Evolutionary conservation across 2,113 vertebrate species (phyloP).

Genomic region (Elanus axillaris): DNA sequence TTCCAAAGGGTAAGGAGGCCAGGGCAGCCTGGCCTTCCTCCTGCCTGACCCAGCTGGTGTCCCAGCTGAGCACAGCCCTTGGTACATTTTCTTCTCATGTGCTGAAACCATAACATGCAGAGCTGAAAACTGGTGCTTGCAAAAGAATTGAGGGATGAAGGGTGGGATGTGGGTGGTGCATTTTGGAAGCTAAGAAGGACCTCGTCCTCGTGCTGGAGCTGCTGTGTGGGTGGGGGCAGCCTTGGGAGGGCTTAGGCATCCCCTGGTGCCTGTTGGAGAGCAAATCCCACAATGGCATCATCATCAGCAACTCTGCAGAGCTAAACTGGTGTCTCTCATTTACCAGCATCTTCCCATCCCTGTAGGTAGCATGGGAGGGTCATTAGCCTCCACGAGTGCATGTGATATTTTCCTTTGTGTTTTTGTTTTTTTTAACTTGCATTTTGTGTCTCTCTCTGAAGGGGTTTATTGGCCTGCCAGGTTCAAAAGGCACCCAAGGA

Average conservation of each 20-base stretch:
- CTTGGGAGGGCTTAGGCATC: not conserved
- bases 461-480: constrained; percentile 76
- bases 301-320: not conserved
- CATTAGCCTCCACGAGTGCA: not conserved
- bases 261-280: not conserved
- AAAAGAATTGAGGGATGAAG: accelerated
- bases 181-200: not conserved
- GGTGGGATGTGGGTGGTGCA: not conserved
- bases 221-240: not conserved
- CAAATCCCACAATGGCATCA: not conserved
- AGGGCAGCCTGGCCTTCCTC: not conserved
- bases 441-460: constrained; percentile 25
- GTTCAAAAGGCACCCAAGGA: constrained; percentile 73
- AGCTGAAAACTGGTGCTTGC: not conserved
- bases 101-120: not conserved
- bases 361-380: too few relatives aligned
- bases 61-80: not conserved
- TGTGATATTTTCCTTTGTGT: not conserved
- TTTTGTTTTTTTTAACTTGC: not conserved
- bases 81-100: accelerated
- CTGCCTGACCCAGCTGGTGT: not conserved
- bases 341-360: not conserved
- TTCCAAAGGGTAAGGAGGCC: not conserved
- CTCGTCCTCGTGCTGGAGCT: not conserved
- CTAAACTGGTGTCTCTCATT: not conserved